Evolutionary conservation across 2,113 vertebrate species (phyloP).

Genomic region (Centropus bengalensis): DNA sequence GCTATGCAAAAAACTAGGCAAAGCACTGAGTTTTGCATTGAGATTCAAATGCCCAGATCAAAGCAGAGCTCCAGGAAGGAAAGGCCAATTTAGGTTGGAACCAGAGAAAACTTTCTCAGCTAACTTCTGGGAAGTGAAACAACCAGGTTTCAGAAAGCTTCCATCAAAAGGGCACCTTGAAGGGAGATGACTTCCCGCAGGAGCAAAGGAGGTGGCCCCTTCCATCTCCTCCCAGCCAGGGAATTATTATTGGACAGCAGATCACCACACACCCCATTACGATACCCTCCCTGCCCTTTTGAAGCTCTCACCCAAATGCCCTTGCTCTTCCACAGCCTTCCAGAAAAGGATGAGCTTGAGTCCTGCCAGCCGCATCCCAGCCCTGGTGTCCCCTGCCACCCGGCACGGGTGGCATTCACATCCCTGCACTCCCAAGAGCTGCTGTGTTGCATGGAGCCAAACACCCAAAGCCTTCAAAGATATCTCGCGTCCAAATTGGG

Average conservation of each 20-base stretch:
- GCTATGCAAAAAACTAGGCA: neutral
- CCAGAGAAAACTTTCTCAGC: conserved; percentile 47
- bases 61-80: conserved; percentile 62
- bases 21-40: neutral
- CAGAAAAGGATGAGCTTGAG: neutral
- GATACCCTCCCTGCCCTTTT: neutral
- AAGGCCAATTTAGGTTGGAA: conserved; percentile 56
- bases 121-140: conserved; percentile 57
- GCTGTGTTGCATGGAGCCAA: neutral
- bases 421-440: accelerated
- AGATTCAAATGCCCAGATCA: conserved; percentile 57
- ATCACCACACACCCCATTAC: neutral
- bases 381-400: neutral
- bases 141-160: conserved; percentile 10
- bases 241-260: neutral
- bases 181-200: neutral
- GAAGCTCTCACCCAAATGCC: neutral
- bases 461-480: neutral
- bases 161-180: neutral
- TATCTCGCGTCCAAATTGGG: neutral
- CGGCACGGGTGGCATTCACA: accelerated
- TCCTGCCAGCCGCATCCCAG: neutral
- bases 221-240: neutral
- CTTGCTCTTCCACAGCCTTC: neutral
- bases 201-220: neutral